phyloP scores from a whole-genome alignment of 2,797 vertebrate species.

The Benthosema pterotum region DNA sequence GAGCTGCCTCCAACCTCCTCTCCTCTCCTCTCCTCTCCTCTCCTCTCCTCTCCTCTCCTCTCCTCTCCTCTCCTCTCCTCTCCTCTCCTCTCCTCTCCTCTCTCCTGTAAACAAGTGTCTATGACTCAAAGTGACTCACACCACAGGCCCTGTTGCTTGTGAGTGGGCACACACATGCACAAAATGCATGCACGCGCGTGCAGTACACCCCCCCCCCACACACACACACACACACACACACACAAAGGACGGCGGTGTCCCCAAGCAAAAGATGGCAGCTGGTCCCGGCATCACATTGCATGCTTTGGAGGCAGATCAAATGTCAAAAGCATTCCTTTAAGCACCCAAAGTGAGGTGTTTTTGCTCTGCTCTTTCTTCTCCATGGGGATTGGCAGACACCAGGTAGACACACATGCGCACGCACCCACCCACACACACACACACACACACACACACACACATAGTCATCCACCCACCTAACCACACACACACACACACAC shows the following conservation, averaged over 20 bases:
- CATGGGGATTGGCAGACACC: constrained; percentile 1
- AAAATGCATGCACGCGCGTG: constrained; percentile 19
- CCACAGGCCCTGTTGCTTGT: constrained; percentile 28
- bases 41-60: constrained; percentile 1
- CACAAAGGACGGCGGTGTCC: constrained; percentile 40
- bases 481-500: constrained; percentile 1
- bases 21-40: constrained; percentile 19
- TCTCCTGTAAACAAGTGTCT: constrained; percentile 29
- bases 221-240: constrained; percentile 6
- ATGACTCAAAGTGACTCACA: constrained; percentile 68
- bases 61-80: constrained; percentile 1
- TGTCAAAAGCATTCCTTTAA: constrained; percentile 63
- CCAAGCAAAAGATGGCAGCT: constrained; percentile 59
- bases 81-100: constrained; percentile 15
- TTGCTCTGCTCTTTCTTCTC: neutral
- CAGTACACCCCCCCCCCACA: constrained; percentile 7
- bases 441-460: constrained; percentile 6
- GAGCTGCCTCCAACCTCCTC: too few relatives aligned
- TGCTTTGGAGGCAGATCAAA: constrained; percentile 60
- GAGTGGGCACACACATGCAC: constrained; percentile 11
- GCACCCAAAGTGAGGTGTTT: constrained; percentile 44
- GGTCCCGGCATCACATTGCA: constrained; percentile 50
- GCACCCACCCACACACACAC: constrained; percentile 4
- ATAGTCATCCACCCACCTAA: neutral
- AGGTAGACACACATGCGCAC: neutral